Conservation (phyloP, 1,140 invertebrate species). For the Pseudomyrmex dendroicus region DNA sequence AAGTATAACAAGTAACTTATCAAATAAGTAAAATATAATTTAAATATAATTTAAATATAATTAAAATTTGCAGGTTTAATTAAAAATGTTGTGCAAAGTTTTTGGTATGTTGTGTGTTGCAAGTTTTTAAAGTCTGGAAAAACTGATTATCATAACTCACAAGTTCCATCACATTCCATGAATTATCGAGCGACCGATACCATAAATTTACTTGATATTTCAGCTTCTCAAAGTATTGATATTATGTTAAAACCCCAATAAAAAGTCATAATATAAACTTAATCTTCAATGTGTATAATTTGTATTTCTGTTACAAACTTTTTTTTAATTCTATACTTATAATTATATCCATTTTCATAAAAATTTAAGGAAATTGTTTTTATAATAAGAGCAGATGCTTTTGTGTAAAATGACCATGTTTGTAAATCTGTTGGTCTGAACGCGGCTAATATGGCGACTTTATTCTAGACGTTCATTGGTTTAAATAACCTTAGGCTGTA, state of each 20-base stretch:
- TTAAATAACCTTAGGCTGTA: too few species aligned
- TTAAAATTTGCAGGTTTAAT: constrained; percentile 79
- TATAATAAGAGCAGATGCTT: too few species aligned
- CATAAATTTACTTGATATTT: constrained; percentile 75
- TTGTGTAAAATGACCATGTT: too few species aligned
- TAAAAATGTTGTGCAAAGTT: constrained; percentile 82
- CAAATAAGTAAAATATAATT: constrained; percentile 38
- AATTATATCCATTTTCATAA: too few species aligned
- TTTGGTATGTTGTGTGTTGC: constrained; percentile 80
- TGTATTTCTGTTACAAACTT: too few species aligned
- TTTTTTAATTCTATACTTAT: too few species aligned
- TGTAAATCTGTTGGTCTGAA: too few species aligned
- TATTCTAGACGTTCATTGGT: too few species aligned
- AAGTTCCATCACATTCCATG: constrained; percentile 10
- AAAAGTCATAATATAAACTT: constrained; percentile 16
- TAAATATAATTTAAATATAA: constrained; percentile 21
- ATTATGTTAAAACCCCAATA: constrained; percentile 74
- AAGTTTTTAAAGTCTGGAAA: constrained; percentile 72
- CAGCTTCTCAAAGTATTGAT: constrained; percentile 69
- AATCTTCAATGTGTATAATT: too few species aligned
- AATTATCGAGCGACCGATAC: constrained; percentile 55
- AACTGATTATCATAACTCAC: constrained; percentile 45
- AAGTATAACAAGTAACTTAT: constrained; percentile 35
- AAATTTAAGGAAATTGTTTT: too few species aligned
- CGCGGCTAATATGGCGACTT: too few species aligned